These are phyloP conservation scores for Tigriopus japonicus DNA, from an alignment of 1,140 invertebrate genomes.

Conservation along the genomic window DNA sequence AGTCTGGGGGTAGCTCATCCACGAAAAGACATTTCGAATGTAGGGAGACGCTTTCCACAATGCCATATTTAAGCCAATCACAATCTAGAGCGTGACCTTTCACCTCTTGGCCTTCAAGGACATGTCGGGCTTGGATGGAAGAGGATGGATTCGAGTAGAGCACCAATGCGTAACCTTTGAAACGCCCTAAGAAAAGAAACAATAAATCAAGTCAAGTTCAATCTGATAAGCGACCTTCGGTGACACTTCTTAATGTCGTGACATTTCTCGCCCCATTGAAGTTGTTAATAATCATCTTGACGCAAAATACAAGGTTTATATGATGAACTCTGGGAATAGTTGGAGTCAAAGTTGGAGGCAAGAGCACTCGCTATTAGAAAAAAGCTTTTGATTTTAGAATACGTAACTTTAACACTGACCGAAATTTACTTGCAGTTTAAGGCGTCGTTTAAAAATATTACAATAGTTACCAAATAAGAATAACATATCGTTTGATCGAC, in stretches of 20 bases:
- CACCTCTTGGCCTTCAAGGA: conserved; percentile 29
- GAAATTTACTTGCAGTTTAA: too few species aligned
- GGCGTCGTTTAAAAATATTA: too few species aligned
- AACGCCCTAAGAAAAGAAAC: conserved; percentile 25
- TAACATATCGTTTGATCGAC: too few species aligned
- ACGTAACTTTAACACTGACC: too few species aligned
- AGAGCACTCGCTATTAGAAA: too few species aligned
- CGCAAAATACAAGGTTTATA: too few species aligned
- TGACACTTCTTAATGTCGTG: background rate
- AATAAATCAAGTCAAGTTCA: too few species aligned
- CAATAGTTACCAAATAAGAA: too few species aligned
- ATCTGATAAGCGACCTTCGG: too few species aligned
- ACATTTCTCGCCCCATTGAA: background rate
- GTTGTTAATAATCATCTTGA: background rate
- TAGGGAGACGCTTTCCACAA: conserved; percentile 28
- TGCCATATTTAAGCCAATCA: conserved; percentile 30
- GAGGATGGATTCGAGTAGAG: conserved; percentile 31
- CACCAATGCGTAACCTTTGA: conserved; percentile 37
- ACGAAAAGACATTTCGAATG: conserved; percentile 37
- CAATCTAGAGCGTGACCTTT: conserved; percentile 28
- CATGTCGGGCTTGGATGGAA: conserved; percentile 26
- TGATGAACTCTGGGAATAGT: too few species aligned
- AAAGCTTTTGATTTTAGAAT: too few species aligned
- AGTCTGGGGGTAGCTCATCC: conserved; percentile 32
- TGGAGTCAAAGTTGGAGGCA: too few species aligned